Evolutionary conservation across 2,797 vertebrate species (phyloP).

Genomic region (Pseudomugil tenellus): DNA sequence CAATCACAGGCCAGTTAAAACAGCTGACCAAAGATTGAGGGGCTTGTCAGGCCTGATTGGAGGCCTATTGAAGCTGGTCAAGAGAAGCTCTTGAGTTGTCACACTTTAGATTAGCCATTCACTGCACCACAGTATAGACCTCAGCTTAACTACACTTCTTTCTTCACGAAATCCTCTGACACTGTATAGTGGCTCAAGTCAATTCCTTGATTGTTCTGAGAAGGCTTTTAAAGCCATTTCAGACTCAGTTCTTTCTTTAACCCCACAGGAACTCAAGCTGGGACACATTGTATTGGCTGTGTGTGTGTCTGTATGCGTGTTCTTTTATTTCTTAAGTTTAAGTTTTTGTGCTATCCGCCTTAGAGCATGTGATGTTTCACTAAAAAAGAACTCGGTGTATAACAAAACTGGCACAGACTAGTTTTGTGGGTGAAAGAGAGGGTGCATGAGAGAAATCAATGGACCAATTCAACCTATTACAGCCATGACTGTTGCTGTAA

Average conservation of each 20-base stretch:
- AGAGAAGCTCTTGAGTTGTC: constrained; percentile 69
- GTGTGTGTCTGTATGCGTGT: constrained; percentile 21
- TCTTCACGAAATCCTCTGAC: constrained; percentile 64
- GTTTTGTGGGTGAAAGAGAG: constrained; percentile 57
- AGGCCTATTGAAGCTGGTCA: constrained; percentile 61
- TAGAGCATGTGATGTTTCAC: constrained; percentile 68
- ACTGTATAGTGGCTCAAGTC: constrained; percentile 64
- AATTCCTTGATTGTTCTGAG: constrained; percentile 64
- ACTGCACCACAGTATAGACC: constrained; percentile 58
- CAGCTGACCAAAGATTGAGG: constrained; percentile 71
- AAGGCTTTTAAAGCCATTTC: constrained; percentile 77
- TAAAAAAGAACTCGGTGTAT: constrained; percentile 59
- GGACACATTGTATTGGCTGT: constrained; percentile 50
- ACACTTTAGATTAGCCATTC: constrained; percentile 78
- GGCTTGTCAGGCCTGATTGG: constrained; percentile 69
- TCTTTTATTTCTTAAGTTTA: constrained; percentile 33
- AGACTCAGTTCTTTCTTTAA: constrained; percentile 71
- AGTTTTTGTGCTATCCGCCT: constrained; percentile 42
- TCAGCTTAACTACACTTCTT: constrained; percentile 61
- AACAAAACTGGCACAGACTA: constrained; percentile 65
- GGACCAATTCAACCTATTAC: constrained; percentile 73
- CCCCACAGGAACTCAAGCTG: constrained; percentile 61
- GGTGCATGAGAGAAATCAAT: constrained; percentile 72
- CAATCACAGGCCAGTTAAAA: constrained; percentile 80
- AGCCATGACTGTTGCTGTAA: constrained; percentile 77